Evolutionary conservation across 2,888 invertebrate genomes (phyloP).

Genomic region (Monoplex corrugatus): DNA sequence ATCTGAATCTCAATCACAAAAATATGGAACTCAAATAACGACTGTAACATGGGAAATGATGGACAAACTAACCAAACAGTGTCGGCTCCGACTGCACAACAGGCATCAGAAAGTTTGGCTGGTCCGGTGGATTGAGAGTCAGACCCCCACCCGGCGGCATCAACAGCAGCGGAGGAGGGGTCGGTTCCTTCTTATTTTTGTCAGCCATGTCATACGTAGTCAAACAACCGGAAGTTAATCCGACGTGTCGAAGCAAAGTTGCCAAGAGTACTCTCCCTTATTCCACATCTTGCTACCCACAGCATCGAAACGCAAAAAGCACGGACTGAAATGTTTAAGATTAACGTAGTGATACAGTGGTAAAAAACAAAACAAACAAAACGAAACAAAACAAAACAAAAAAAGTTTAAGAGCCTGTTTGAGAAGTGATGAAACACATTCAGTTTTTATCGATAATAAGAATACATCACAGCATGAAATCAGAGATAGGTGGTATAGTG

Average conservation of each 20-base stretch:
- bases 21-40: neutral
- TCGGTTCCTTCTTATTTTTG: constrained; percentile 74
- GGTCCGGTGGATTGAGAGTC: constrained; percentile 74
- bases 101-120: constrained; percentile 76
- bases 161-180: constrained; percentile 77
- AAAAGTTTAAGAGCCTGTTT: too few relatives aligned
- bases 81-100: constrained; percentile 77
- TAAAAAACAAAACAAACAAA: neutral
- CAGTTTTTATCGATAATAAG: too few relatives aligned
- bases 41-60: neutral
- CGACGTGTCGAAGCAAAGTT: constrained; percentile 30
- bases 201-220: constrained; percentile 72
- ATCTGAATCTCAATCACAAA: neutral
- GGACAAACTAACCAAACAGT: constrained; percentile 61
- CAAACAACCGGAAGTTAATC: constrained; percentile 35
- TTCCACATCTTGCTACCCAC: too few relatives aligned
- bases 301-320: too few relatives aligned
- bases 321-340: neutral
- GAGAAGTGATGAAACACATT: too few relatives aligned
- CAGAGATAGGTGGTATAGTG: too few relatives aligned
- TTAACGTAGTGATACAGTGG: neutral
- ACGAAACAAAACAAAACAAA: too few relatives aligned
- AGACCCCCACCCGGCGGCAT: constrained; percentile 79
- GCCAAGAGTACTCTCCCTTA: neutral
- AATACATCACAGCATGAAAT: too few relatives aligned